A percentile compares a stretch with the other conserved stretches of the same genome.
Evolutionary conservation across 2,797 vertebrate genomes (phyloP).

Genomic region (Pipistrellus kuhlii): DNA sequence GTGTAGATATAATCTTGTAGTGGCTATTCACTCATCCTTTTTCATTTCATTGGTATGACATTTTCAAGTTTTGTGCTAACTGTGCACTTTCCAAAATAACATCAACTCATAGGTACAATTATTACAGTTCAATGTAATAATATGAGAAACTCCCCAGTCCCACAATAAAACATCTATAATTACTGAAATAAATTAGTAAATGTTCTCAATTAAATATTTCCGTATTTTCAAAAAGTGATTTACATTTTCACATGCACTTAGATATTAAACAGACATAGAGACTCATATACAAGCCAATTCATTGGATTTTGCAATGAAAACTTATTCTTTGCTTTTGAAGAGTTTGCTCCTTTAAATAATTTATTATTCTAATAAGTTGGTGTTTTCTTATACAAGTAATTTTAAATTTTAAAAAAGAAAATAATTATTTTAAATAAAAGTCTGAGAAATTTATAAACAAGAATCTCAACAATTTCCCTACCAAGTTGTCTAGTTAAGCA

Average conservation of each 20-base stretch:
- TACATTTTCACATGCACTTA: not conserved
- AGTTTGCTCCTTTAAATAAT: not conserved
- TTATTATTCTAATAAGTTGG: not conserved
- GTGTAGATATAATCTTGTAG: not conserved
- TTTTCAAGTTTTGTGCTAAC: not conserved
- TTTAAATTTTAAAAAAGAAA: slow-evolving; percentile 32
- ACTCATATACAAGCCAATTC: not conserved
- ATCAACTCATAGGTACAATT: not conserved
- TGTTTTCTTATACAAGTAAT: not conserved
- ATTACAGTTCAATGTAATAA: not conserved
- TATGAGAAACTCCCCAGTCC: not conserved
- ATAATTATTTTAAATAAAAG: slow-evolving; percentile 35
- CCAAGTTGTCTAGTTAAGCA: slow-evolving; percentile 48
- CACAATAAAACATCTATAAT: not conserved
- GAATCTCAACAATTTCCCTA: not conserved
- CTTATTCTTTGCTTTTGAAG: not conserved
- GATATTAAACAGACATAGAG: not conserved
- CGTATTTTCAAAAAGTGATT: not conserved
- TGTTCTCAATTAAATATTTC: not conserved
- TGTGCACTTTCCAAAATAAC: not conserved
- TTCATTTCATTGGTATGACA: not conserved
- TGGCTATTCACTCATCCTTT: not conserved
- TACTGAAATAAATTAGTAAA: not conserved
- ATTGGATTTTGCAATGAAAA: not conserved
- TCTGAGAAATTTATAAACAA: slow-evolving; percentile 49